Conservation (phyloP, 2,797 vertebrate species). For the Rallus crepitans region DNA sequence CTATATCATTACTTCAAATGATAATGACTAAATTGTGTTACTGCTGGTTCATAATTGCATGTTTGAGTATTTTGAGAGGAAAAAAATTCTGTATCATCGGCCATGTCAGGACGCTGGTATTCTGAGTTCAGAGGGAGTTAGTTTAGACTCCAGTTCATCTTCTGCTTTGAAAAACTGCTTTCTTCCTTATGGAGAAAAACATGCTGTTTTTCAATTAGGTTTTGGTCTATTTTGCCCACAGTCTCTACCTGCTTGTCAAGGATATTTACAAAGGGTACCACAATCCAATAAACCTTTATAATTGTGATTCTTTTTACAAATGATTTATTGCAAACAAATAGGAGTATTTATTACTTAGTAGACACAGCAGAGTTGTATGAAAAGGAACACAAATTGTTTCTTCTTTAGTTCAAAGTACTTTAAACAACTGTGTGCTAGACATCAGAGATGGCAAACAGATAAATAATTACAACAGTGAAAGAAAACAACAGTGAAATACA, state of each 20-base stretch:
- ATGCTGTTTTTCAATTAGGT: background rate
- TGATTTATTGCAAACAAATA: background rate
- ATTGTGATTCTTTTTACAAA: slow-evolving; percentile 11
- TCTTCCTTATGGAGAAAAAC: background rate
- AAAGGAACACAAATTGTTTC: slow-evolving; percentile 45
- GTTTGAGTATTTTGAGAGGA: background rate
- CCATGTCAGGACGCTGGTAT: background rate
- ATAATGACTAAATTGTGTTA: background rate
- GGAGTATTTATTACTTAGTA: background rate
- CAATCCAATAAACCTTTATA: slow-evolving; percentile 1
- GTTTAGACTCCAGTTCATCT: background rate
- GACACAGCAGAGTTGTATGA: background rate
- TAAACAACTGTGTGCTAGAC: slow-evolving; percentile 46
- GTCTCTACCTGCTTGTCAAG: background rate
- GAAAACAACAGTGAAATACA: slow-evolving; percentile 14
- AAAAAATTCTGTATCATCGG: background rate
- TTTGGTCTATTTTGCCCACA: slow-evolving; percentile 28
- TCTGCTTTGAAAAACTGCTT: slow-evolving; percentile 32
- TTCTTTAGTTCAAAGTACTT: slow-evolving; percentile 47
- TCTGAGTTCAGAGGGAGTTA: background rate
- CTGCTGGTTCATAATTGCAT: background rate
- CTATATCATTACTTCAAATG: background rate
- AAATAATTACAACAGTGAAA: slow-evolving; percentile 44
- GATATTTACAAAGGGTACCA: slow-evolving; percentile 39
- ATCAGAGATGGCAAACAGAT: slow-evolving; percentile 47